phyloP scores from a whole-genome alignment of 92 coral and sea anemone species.

The Heteractis magnifica region DNA sequence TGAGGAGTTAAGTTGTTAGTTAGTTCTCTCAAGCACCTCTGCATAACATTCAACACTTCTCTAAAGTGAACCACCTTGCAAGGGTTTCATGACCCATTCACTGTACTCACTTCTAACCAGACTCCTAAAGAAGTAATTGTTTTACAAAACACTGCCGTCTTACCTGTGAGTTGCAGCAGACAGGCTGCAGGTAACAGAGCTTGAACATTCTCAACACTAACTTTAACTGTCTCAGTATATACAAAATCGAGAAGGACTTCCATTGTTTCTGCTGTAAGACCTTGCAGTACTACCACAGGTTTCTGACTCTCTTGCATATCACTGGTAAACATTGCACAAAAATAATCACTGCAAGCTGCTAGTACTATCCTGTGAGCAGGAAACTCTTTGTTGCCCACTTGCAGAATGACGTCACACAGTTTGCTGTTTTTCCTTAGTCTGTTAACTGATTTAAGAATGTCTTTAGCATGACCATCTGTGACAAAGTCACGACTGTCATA shows the following conservation, averaged over 20 bases:
- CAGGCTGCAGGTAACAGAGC: slow-evolving; percentile 96
- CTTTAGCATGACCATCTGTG: slow-evolving; percentile 81
- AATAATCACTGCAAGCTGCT: slow-evolving; percentile 95
- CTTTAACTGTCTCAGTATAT: slow-evolving; percentile 93
- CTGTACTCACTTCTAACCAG: too few species aligned
- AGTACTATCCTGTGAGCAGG: slow-evolving; percentile 90
- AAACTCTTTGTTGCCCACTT: slow-evolving; percentile 74
- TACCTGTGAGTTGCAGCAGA: slow-evolving; percentile 88
- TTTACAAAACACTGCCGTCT: neutral
- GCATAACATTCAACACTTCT: too few species aligned
- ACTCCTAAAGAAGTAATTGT: too few species aligned
- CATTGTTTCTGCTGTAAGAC: slow-evolving; percentile 88
- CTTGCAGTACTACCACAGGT: slow-evolving; percentile 67
- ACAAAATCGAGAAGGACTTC: slow-evolving; percentile 92
- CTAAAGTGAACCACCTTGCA: too few species aligned
- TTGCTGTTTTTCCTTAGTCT: slow-evolving; percentile 66
- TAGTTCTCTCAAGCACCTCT: too few species aligned
- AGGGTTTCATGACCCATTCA: too few species aligned
- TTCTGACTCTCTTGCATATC: slow-evolving; percentile 94
- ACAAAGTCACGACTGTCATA: slow-evolving; percentile 47
- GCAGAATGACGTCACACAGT: slow-evolving; percentile 79
- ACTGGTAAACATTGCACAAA: slow-evolving; percentile 94
- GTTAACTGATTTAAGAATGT: slow-evolving; percentile 81
- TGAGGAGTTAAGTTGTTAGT: too few species aligned
- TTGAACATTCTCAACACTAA: slow-evolving; percentile 98